Evolutionary conservation across 2,888 invertebrate species (phyloP), one percentile per base, ranked within the genome.

Genomic region (Hedya salicella): DNA sequence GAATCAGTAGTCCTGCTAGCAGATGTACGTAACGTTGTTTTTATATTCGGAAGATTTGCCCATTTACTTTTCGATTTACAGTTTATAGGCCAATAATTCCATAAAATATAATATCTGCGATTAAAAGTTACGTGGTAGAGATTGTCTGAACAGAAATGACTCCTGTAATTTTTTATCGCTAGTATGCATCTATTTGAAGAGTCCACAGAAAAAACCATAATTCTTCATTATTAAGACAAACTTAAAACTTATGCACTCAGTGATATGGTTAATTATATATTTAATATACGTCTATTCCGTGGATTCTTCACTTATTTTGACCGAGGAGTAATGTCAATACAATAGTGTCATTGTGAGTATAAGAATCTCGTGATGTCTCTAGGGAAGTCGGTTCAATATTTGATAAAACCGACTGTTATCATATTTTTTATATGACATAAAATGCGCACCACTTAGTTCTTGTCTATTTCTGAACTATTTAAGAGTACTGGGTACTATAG

Each of bases 1-100:
- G 79, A 75, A 78, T 73, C 70, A 77, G 75, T 83, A 83, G 81
- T 79, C 78, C 79, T 78, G 84, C 84, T 86, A 86, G 82, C 76
- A 74, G 69, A 71, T 73, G 68, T 71, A 67, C 56, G 50, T 68
- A 70, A 65, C 49, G 53, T 71, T 63, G 54, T 66, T 72, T 71
- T 72, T 53, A 25, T 56, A 44, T 46, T 61, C 46, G 39, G 52
- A 62, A 36, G 36, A 61, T 61, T 66, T 30, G 53, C 54, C 9
- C 48, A 54, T 42, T 57, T 46, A 48, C 14, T 48, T 49, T 46
- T 49, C 13, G 6, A 21, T 36, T 36, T 9, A 39, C 48, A 19
- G 21, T 57, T 46, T 32, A 30, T 46, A 56, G 42, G 42, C 30
- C 17, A 44, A 42, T 44, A 16, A 57, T 32, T 56, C 39, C 17